These are phyloP conservation scores for Proisotoma minuta DNA, from an alignment of 2,888 invertebrate genomes.

Conservation along the genomic window DNA sequence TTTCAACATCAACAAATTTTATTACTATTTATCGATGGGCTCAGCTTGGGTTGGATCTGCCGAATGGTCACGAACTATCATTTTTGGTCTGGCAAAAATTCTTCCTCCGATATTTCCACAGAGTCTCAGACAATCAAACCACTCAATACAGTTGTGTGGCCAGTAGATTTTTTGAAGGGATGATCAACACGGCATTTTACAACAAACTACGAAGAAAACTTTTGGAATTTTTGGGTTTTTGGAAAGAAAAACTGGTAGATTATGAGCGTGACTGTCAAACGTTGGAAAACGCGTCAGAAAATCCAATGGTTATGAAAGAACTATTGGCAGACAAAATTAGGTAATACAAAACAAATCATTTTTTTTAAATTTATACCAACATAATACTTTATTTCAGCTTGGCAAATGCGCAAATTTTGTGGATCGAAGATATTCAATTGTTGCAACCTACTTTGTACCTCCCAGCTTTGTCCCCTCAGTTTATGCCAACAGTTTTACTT, in stretches of 20 bases:
- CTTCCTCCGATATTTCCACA: constrained; percentile 64
- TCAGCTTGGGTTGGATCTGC: constrained; percentile 65
- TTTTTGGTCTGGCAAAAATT: constrained; percentile 73
- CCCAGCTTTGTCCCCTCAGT: constrained; percentile 68
- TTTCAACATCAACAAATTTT: constrained; percentile 53
- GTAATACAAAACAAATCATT: constrained; percentile 48
- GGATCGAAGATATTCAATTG: constrained; percentile 73
- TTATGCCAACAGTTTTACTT: constrained; percentile 62
- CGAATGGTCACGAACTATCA: constrained; percentile 63
- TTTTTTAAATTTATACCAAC: neutral
- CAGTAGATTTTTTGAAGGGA: constrained; percentile 68
- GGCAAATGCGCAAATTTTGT: constrained; percentile 63
- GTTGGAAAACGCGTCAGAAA: constrained; percentile 32
- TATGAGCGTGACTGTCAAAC: constrained; percentile 48
- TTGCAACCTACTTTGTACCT: constrained; percentile 64
- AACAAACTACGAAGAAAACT: constrained; percentile 67
- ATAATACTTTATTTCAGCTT: constrained; percentile 52
- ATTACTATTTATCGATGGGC: constrained; percentile 67
- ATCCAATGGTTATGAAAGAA: constrained; percentile 32
- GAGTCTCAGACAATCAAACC: constrained; percentile 54
- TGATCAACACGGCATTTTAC: constrained; percentile 62
- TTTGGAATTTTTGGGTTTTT: constrained; percentile 60
- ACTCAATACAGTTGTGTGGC: constrained; percentile 60
- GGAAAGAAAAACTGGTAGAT: constrained; percentile 52
- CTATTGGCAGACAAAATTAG: constrained; percentile 49